A percentile compares a stretch with the other conserved stretches of the same genome.
These are phyloP conservation scores for Stigmatopora argus DNA, from an alignment of 2,113 vertebrate species.

Conservation along the genomic window DNA sequence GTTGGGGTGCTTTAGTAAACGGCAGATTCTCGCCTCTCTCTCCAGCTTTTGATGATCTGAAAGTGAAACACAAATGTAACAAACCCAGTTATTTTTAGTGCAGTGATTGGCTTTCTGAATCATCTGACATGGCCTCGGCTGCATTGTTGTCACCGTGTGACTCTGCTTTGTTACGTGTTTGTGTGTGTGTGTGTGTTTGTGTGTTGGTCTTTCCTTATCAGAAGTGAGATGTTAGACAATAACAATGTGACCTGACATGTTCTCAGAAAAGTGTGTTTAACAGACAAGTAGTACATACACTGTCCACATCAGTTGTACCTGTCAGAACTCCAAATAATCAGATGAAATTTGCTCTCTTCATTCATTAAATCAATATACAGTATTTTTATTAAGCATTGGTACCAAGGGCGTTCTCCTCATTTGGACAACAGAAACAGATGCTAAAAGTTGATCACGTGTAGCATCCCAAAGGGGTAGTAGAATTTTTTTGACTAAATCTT, in stretches of 20 bases:
- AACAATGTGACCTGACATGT: conserved; percentile 57
- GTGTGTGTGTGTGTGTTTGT: conserved; percentile 10
- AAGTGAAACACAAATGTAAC: conserved; percentile 31
- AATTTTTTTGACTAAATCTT: no score
- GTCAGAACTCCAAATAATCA: conserved; percentile 2
- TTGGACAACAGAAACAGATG: neutral
- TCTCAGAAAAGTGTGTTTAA: conserved; percentile 36
- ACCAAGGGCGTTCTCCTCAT: neutral
- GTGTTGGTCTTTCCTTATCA: conserved; percentile 32
- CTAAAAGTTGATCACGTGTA: no score
- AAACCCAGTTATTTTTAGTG: conserved; percentile 38
- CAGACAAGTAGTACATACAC: conserved; percentile 21
- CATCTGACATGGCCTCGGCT: conserved; percentile 25
- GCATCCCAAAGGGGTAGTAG: no score
- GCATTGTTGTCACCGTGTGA: conserved; percentile 21
- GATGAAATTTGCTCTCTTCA: neutral
- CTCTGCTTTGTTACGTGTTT: conserved; percentile 1
- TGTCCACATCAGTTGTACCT: conserved; percentile 7
- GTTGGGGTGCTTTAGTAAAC: conserved; percentile 73
- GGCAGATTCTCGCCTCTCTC: conserved; percentile 74
- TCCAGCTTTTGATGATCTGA: conserved; percentile 77
- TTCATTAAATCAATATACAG: neutral
- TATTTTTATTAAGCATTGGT: neutral
- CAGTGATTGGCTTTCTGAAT: conserved; percentile 36
- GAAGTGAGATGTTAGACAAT: conserved; percentile 39